Percentiles rank a stretch among this genome's conserved stretches.
Evolutionary conservation across 2,113 vertebrate genomes (phyloP).

Genomic region (Amia ocellicauda): DNA sequence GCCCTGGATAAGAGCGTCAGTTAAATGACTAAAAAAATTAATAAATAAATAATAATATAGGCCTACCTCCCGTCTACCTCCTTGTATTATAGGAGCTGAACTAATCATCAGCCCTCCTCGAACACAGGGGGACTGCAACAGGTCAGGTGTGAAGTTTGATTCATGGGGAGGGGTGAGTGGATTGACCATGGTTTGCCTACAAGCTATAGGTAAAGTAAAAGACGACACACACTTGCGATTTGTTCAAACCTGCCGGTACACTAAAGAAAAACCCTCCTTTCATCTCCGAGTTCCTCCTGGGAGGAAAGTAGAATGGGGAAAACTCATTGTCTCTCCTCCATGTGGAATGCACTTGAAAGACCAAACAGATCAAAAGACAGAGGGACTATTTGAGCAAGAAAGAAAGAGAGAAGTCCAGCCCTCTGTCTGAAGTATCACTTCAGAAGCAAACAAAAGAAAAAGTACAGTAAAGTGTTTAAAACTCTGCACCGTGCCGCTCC

Average conservation of each 20-base stretch:
- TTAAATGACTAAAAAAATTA: too few relatives aligned
- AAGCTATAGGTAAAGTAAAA: too few relatives aligned
- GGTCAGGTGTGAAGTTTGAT: too few relatives aligned
- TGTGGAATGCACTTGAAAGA: neutral
- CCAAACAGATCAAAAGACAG: neutral
- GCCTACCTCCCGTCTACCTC: too few relatives aligned
- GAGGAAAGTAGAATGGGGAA: neutral
- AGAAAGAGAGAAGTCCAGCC: neutral
- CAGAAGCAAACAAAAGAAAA: neutral
- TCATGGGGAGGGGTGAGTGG: too few relatives aligned
- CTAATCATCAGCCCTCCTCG: too few relatives aligned
- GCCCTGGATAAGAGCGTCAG: too few relatives aligned
- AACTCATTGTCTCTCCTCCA: neutral
- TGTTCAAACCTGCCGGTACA: neutral
- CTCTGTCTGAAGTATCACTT: slow-evolving; percentile 5
- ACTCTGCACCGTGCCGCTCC: neutral
- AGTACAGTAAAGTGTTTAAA: neutral
- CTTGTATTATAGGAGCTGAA: too few relatives aligned
- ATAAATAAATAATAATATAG: too few relatives aligned
- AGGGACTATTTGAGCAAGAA: neutral
- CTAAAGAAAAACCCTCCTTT: neutral
- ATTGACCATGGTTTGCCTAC: too few relatives aligned
- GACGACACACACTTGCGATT: too few relatives aligned
- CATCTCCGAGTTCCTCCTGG: neutral
- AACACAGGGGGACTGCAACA: too few relatives aligned